phyloP scores from a whole-genome alignment of 2,888 invertebrate species.

The Boloria selene region DNA sequence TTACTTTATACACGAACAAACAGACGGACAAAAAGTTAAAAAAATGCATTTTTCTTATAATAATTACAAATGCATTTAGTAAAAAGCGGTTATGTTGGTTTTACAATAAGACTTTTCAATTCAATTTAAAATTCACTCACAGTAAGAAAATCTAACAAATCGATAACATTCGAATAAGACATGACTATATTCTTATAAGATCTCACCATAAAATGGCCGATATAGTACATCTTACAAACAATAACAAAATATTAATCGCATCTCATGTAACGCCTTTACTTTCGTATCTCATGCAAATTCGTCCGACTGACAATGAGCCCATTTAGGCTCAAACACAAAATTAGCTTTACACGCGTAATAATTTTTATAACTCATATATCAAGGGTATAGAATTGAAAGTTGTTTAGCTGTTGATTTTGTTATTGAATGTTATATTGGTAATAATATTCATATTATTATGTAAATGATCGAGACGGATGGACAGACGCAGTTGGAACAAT shows the following conservation, averaged over 20 bases:
- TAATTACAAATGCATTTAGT: no score
- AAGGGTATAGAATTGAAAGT: conserved; percentile 36
- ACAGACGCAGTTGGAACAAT: conserved; percentile 75
- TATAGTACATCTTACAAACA: conserved; percentile 25
- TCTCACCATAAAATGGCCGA: conserved; percentile 11
- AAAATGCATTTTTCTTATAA: no score
- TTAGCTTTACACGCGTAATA: conserved; percentile 30
- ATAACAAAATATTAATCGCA: conserved; percentile 53
- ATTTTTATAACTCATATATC: conserved; percentile 31
- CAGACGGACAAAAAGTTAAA: no score
- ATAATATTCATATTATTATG: conserved; percentile 70
- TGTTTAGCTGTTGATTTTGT: conserved; percentile 10
- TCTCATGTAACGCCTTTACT: conserved; percentile 61
- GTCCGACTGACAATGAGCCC: conserved; percentile 74
- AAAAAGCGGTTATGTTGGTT: no score
- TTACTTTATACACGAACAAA: no score
- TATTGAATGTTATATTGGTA: conserved; percentile 42
- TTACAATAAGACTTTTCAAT: no score
- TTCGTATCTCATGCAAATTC: conserved; percentile 79
- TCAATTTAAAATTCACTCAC: no score
- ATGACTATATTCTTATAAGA: conserved; percentile 7
- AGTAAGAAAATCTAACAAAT: no score
- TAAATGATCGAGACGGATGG: conserved; percentile 62
- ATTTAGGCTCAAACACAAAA: conserved; percentile 58
- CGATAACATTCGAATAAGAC: background rate